Evolutionary conservation across 2,797 vertebrate genomes (phyloP).

Genomic region (Eupleurogrammus muticus): DNA sequence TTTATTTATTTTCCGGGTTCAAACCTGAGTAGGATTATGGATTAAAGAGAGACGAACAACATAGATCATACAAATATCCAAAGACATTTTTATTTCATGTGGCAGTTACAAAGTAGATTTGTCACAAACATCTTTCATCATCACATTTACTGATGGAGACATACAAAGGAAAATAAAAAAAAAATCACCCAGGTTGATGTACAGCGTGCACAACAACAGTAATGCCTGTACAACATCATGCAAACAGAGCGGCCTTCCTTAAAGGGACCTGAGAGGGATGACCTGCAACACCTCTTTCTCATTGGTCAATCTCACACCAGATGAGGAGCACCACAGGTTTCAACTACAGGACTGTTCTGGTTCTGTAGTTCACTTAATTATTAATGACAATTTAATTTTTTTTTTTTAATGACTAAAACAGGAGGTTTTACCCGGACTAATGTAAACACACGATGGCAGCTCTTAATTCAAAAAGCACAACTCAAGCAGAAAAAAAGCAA

Average conservation of each 20-base stretch:
- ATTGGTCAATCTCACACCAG: constrained; percentile 55
- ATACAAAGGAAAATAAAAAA: constrained; percentile 7
- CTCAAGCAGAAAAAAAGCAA: constrained; percentile 26
- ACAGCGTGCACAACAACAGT: constrained; percentile 19
- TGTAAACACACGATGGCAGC: constrained; percentile 64
- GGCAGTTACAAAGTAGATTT: constrained; percentile 38
- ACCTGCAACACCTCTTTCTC: constrained; percentile 84
- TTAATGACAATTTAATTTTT: background rate
- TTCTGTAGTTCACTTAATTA: constrained; percentile 45
- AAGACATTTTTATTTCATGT: constrained; percentile 46
- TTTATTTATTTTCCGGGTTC: background rate
- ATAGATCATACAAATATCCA: constrained; percentile 23
- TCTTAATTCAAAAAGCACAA: constrained; percentile 54
- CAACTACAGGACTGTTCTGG: constrained; percentile 35
- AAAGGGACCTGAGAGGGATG: constrained; percentile 81
- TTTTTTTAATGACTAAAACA: constrained; percentile 13
- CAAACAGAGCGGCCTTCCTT: constrained; percentile 52
- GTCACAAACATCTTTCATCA: constrained; percentile 29
- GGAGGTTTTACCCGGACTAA: constrained; percentile 31
- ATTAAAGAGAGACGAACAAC: background rate
- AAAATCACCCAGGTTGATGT: constrained; percentile 18
- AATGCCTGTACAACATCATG: constrained; percentile 49
- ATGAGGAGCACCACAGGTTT: constrained; percentile 64
- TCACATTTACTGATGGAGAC: constrained; percentile 57
- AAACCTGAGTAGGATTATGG: background rate